phyloP scores from a whole-genome alignment of 2,888 invertebrate genomes.

The Diachrysia chrysitis region DNA sequence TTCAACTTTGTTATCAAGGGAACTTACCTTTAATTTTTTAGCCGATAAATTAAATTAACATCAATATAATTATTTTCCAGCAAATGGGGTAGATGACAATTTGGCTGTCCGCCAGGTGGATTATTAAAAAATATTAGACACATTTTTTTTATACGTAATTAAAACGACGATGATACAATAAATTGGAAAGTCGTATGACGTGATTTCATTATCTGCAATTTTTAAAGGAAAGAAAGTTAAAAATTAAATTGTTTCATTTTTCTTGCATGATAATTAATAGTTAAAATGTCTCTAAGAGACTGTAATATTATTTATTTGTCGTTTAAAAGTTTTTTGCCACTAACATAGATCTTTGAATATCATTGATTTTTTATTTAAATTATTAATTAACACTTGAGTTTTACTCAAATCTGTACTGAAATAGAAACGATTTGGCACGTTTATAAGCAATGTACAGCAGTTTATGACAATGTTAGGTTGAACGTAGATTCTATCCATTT shows the following conservation, averaged over 20 bases:
- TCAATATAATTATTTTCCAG: too few relatives aligned
- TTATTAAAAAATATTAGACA: too few relatives aligned
- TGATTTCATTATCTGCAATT: too few relatives aligned
- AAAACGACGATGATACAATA: too few relatives aligned
- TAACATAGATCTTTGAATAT: neutral
- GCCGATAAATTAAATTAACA: neutral
- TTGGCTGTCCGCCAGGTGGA: too few relatives aligned
- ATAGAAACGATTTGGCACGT: neutral
- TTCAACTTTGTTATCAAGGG: constrained; percentile 1
- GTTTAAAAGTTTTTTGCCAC: neutral
- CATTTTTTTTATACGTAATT: too few relatives aligned
- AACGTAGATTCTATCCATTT: neutral
- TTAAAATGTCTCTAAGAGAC: constrained; percentile 4
- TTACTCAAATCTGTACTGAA: neutral
- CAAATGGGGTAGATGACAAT: too few relatives aligned
- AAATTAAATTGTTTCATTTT: too few relatives aligned
- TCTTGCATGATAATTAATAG: too few relatives aligned
- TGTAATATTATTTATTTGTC: constrained; percentile 1
- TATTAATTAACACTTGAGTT: constrained; percentile 6
- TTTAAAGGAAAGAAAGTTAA: too few relatives aligned
- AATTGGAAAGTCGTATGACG: too few relatives aligned
- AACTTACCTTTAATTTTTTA: neutral
- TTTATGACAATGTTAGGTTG: neutral
- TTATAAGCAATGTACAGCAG: constrained; percentile 6
- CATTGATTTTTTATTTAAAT: neutral